These are phyloP conservation scores for Pituophis catenifer DNA, from an alignment of 2,113 vertebrate genomes.

Conservation along the genomic window DNA sequence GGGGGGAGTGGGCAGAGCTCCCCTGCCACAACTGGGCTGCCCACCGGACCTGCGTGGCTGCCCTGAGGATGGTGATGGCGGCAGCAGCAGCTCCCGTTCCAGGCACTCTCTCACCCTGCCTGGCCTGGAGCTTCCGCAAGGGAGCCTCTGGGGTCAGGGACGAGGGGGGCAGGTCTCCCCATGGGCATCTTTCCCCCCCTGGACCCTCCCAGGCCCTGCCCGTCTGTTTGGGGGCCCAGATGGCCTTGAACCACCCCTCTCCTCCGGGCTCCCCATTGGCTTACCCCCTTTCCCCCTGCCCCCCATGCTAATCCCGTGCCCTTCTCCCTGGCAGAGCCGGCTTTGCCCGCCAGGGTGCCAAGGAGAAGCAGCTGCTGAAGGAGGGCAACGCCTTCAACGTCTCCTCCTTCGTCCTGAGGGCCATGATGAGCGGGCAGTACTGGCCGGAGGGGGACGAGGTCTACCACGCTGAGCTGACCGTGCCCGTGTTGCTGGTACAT, in stretches of 20 bases:
- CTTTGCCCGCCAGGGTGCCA: conserved; percentile 93
- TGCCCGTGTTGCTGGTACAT: conserved; percentile 90
- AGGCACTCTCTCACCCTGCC: conserved; percentile 77
- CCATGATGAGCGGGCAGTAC: conserved; percentile 98
- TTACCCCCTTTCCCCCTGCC: accelerated
- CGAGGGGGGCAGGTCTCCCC: neutral
- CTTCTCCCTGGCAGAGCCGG: conserved; percentile 75
- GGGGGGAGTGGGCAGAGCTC: neutral
- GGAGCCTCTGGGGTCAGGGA: conserved; percentile 52
- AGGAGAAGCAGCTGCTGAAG: conserved; percentile 93
- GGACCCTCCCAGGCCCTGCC: neutral
- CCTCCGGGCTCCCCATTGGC: neutral
- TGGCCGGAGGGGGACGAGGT: conserved; percentile 97
- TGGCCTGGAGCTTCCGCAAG: conserved; percentile 94
- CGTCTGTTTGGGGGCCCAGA: neutral
- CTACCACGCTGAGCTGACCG: conserved; percentile 93
- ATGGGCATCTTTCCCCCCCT: neutral
- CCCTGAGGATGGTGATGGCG: neutral
- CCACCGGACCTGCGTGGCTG: neutral
- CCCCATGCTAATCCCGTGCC: neutral
- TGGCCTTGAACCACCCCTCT: neutral
- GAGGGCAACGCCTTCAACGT: conserved; percentile 96
- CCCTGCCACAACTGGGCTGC: neutral
- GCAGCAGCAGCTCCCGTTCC: accelerated
- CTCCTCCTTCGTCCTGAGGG: conserved; percentile 91